Evolutionary conservation across 1,140 invertebrate genomes (phyloP).

Genomic region (Ganaspis sp.): DNA sequence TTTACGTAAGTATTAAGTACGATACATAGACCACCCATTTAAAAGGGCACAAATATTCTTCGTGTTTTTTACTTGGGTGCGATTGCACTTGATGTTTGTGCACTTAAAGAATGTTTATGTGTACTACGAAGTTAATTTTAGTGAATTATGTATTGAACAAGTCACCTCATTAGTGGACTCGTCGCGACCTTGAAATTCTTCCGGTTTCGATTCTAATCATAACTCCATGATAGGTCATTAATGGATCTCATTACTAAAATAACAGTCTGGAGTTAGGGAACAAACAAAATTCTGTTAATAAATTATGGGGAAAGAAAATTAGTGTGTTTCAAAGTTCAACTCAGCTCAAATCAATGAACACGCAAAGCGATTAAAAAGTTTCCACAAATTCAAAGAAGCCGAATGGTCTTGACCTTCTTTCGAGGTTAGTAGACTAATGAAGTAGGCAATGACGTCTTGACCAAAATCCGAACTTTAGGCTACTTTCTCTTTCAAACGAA

Average conservation of each 20-base stretch:
- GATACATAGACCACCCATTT: no score
- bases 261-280: neutral
- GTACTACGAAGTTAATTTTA: neutral
- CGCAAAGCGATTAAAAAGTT: no score
- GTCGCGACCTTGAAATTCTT: neutral
- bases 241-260: neutral
- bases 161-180: neutral
- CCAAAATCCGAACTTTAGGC: slow-evolving; percentile 55
- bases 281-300: neutral
- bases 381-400: neutral
- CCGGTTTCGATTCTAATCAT: neutral
- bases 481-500: slow-evolving; percentile 57
- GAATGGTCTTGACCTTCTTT: neutral
- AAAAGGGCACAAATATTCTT: no score
- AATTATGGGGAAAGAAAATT: neutral
- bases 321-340: no score
- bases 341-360: no score
- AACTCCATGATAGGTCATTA: neutral
- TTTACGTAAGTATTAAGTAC: no score
- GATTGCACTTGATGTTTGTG: no score
- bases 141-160: neutral
- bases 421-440: neutral
- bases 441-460: slow-evolving; percentile 56
- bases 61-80: no score
- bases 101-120: neutral